These are phyloP conservation scores for Charanyca ferruginea DNA, from an alignment of 2,888 invertebrate species.

Conservation along the genomic window DNA sequence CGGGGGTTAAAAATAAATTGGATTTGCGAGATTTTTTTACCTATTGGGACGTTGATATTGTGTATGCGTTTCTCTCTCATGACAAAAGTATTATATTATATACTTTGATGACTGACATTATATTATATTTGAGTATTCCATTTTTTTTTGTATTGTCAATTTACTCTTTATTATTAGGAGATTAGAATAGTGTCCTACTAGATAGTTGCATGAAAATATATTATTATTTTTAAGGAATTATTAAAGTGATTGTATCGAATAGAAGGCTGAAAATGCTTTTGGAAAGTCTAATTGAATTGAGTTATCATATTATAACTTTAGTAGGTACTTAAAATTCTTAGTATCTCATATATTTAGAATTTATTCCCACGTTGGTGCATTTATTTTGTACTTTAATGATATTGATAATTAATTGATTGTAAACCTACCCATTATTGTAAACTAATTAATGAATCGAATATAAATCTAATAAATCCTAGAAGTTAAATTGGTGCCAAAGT, in stretches of 20 bases:
- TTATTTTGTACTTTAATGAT: slow-evolving; percentile 70
- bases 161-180: slow-evolving; percentile 47
- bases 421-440: slow-evolving; percentile 45
- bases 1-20: neutral
- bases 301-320: slow-evolving; percentile 63
- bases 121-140: slow-evolving; percentile 59
- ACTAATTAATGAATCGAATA: slow-evolving; percentile 60
- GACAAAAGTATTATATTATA: slow-evolving; percentile 62
- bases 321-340: slow-evolving; percentile 74
- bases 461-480: slow-evolving; percentile 65
- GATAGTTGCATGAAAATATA: slow-evolving; percentile 61
- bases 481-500: slow-evolving; percentile 86
- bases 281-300: slow-evolving; percentile 60
- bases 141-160: slow-evolving; percentile 60
- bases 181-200: slow-evolving; percentile 53
- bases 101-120: slow-evolving; percentile 61
- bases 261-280: slow-evolving; percentile 65
- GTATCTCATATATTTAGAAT: slow-evolving; percentile 62
- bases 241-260: slow-evolving; percentile 68
- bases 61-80: slow-evolving; percentile 38
- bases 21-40: slow-evolving; percentile 26
- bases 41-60: slow-evolving; percentile 7
- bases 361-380: slow-evolving; percentile 78
- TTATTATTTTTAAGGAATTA: slow-evolving; percentile 60
- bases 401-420: slow-evolving; percentile 42